A percentile compares a stretch with the other conserved stretches of the same genome.
Conservation (phyloP, 2,113 vertebrate genomes). For the Rhynchomys soricoides region DNA sequence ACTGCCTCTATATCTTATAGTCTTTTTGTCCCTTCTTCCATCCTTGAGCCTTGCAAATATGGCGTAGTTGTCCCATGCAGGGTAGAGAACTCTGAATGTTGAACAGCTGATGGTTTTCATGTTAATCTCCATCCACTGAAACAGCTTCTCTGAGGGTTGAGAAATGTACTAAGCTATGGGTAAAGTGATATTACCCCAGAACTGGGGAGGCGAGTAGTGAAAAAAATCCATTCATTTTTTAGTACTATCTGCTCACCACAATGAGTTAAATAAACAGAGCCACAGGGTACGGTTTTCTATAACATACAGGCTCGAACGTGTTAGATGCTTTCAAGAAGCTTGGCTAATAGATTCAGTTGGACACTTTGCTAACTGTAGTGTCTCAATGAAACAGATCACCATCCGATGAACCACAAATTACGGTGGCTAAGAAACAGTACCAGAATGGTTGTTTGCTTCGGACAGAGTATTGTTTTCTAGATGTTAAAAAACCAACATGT, state of each 20-base stretch:
- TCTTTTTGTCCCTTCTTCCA: not conserved
- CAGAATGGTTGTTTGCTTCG: not conserved
- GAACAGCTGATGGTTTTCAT: not conserved
- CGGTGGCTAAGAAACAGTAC: not conserved
- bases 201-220: not conserved
- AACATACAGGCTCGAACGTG: not conserved
- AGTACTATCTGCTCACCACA: not conserved
- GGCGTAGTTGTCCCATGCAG: not conserved
- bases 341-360: not conserved
- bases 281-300: not conserved
- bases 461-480: not conserved
- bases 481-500: not conserved
- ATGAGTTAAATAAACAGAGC: not conserved
- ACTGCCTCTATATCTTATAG: not conserved
- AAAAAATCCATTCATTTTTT: not conserved
- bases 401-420: not conserved
- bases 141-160: not conserved
- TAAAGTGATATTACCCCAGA: not conserved
- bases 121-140: not conserved
- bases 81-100: not conserved
- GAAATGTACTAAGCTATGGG: not conserved
- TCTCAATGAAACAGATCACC: constrained; percentile 21
- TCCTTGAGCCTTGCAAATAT: not conserved
- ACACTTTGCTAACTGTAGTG: not conserved
- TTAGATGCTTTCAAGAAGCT: not conserved